These are phyloP conservation scores for Sapayoa aenigma DNA, from an alignment of 2,113 vertebrate species.

Conservation along the genomic window DNA sequence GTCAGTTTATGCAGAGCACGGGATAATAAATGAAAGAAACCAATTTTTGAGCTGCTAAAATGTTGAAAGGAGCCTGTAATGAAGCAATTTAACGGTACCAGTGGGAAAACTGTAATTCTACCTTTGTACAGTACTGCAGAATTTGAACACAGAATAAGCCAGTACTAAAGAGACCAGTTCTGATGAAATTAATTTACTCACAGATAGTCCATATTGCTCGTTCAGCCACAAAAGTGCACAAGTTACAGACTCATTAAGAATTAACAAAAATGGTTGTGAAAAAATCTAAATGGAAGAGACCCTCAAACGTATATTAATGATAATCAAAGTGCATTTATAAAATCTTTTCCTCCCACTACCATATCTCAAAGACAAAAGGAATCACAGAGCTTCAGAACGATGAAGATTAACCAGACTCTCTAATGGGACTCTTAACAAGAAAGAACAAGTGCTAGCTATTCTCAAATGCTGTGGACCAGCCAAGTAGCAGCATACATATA, in stretches of 20 bases:
- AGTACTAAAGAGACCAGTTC: neutral
- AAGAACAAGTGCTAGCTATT: neutral
- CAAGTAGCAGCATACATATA: neutral
- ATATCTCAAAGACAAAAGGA: neutral
- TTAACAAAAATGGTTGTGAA: neutral
- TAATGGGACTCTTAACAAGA: neutral
- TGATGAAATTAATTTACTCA: neutral
- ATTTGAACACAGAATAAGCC: neutral
- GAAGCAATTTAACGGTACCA: slow-evolving; percentile 33
- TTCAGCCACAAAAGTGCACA: neutral
- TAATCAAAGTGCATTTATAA: neutral
- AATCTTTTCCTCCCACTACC: neutral
- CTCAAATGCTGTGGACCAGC: neutral
- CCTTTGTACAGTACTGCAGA: slow-evolving; percentile 3
- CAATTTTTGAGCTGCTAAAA: neutral
- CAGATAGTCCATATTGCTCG: neutral
- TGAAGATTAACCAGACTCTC: neutral
- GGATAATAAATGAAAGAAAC: neutral
- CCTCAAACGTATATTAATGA: neutral
- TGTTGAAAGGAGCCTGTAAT: slow-evolving; percentile 28
- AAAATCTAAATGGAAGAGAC: neutral
- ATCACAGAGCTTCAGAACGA: neutral
- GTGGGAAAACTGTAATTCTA: slow-evolving; percentile 43
- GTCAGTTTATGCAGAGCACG: neutral
- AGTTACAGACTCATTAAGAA: neutral